These are phyloP conservation scores for Manduca sexta DNA, from an alignment of 1,140 invertebrate genomes.

Conservation along the genomic window DNA sequence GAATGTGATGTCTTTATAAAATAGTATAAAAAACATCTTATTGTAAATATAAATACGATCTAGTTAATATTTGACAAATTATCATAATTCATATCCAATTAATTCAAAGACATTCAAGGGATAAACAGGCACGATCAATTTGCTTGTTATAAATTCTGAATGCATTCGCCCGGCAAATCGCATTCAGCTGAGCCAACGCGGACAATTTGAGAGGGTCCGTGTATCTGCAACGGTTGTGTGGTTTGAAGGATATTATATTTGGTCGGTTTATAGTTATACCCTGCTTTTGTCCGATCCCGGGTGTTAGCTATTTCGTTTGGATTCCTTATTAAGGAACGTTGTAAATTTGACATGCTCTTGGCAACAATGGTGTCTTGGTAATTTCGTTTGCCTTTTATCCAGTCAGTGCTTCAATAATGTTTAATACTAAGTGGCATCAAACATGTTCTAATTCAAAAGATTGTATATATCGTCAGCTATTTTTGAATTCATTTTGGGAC, in stretches of 20 bases:
- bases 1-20: no score
- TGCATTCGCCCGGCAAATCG: constrained; percentile 65
- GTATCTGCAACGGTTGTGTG: neutral
- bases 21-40: no score
- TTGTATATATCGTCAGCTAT: no score
- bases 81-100: constrained; percentile 30
- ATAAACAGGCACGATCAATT: constrained; percentile 60
- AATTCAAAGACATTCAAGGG: constrained; percentile 61
- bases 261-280: constrained; percentile 6
- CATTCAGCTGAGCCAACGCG: constrained; percentile 48
- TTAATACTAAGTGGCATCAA: no score
- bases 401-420: no score
- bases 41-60: no score
- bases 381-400: no score
- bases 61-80: no score
- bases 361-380: no score
- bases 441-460: no score
- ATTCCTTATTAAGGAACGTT: neutral
- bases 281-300: neutral
- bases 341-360: no score
- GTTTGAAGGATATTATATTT: constrained; percentile 15
- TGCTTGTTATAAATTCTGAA: constrained; percentile 70
- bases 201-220: constrained; percentile 26
- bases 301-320: neutral
- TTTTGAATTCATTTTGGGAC: no score